These are phyloP conservation scores for Pelecanus crispus DNA, from an alignment of 2,113 vertebrate species.

Conservation along the genomic window DNA sequence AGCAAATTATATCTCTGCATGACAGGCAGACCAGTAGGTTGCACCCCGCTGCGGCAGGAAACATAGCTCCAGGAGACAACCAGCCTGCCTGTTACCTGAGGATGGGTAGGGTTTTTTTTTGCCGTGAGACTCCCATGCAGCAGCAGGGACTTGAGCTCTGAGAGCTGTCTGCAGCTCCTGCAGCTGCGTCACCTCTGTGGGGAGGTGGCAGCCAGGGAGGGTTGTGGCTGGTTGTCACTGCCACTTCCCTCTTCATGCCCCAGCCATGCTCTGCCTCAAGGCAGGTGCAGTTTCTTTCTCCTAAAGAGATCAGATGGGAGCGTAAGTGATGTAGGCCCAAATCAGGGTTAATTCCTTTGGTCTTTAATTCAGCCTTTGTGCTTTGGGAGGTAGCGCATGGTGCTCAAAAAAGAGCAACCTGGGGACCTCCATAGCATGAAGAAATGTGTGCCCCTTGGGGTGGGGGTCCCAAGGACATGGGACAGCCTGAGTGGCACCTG, in stretches of 20 bases:
- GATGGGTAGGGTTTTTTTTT: background rate
- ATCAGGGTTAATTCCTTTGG: background rate
- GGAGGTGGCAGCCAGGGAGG: background rate
- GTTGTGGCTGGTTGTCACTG: background rate
- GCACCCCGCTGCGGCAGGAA: background rate
- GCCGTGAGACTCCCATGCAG: background rate
- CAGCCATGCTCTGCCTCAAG: background rate
- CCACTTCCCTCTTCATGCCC: background rate
- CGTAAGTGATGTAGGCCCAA: background rate
- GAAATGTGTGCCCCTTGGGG: background rate
- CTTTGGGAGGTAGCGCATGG: rapidly evolving
- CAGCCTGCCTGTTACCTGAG: background rate
- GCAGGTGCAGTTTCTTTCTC: background rate
- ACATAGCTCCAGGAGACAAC: background rate
- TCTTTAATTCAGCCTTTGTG: background rate
- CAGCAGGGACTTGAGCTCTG: background rate
- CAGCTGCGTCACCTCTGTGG: rapidly evolving
- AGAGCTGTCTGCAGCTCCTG: rapidly evolving
- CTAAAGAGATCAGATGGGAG: background rate
- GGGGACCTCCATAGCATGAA: background rate
- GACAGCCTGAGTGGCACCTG: background rate
- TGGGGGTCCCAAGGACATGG: background rate
- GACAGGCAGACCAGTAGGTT: background rate
- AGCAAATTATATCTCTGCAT: background rate
- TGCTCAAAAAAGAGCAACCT: background rate